Base-by-base conservation (phyloP, 2,888 invertebrate genomes). In the Auanema freiburgensis region DNA sequence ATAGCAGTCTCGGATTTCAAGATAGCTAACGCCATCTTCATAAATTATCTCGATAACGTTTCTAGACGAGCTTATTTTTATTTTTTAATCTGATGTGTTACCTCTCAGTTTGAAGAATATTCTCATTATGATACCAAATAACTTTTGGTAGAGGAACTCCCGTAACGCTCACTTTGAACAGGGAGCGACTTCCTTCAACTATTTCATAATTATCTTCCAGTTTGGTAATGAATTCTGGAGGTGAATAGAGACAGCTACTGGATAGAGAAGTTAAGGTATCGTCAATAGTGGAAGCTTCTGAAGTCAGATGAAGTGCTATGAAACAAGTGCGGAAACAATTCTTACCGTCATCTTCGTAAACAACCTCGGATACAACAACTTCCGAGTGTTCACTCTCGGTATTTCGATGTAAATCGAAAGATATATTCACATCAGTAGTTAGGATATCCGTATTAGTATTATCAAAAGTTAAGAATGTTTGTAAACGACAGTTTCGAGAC, bases 101-200 rank as follows among this genome's bases (percentile, higher is more conserved):
- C 73, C 62, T 66, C 53, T 73, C 67, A 18, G 58, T 60, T 40
- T 63, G 62, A 10, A 74, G 23, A 23, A 68, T 63, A 46, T 70
- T 67, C 50, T 69, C 76, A 53, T 74, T 73, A 1, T 69, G 43
- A 24, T 67, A 65, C 78, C 77, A 79, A 0, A 69, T 66, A 21
- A 78, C 72, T 24, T 63, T 68, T 16, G 79, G 79, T n/a, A 78
- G 64, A 12, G 79, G 79, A 46, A 72, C 69, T 8, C 79, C 79
- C 40, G 66, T 66, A 56, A 74, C 70, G 24, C 65, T 56, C n/a
- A 69, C 66, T 41, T 69, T 69, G 67, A 73, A 74, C 18, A 73
- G 43, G n/a, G 55, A 60, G 16, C 56, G 40, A n/a, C 63, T 55
- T 24, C 53, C 57, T 18, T 66, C 63, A 25, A 63, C 61, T 10